Conservation (phyloP, 2,888 invertebrate species). For the Epiblema foenella region DNA sequence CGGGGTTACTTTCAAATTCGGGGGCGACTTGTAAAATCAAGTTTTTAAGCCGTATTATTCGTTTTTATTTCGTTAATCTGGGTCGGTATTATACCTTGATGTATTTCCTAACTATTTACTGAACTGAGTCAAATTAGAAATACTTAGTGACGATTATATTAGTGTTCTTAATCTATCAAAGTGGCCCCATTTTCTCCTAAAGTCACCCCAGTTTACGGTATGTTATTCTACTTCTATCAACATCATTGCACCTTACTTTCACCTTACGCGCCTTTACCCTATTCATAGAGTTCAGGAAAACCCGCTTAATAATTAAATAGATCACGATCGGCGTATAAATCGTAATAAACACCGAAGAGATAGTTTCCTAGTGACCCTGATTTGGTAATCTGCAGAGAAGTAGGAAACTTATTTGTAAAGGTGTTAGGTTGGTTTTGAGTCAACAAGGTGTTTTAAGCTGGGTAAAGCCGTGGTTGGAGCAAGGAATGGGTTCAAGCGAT, state of each 20-base stretch:
- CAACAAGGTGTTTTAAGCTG: constrained; percentile 8
- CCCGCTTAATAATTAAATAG: constrained; percentile 37
- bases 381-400: background rate
- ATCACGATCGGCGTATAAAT: constrained; percentile 42
- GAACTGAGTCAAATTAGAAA: no score
- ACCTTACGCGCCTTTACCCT: constrained; percentile 1
- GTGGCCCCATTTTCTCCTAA: no score
- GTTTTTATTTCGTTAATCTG: no score
- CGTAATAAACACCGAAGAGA: constrained; percentile 41
- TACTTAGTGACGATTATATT: no score
- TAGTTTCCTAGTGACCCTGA: constrained; percentile 40
- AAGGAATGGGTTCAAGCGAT: constrained; percentile 3
- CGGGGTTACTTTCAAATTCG: no score
- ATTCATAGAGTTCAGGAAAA: constrained; percentile 17
- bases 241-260: background rate
- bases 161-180: no score
- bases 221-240: background rate
- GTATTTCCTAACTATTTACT: no score
- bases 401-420: background rate
- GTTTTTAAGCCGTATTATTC: no score
- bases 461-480: constrained; percentile 31
- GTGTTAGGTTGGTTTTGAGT: background rate
- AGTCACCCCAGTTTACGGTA: no score
- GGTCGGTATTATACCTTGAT: no score
- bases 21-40: no score